These are phyloP conservation scores for Theonella swinhoei DNA, from an alignment of 37 sponge, comb jelly and placozoan species.

Conservation along the genomic window DNA sequence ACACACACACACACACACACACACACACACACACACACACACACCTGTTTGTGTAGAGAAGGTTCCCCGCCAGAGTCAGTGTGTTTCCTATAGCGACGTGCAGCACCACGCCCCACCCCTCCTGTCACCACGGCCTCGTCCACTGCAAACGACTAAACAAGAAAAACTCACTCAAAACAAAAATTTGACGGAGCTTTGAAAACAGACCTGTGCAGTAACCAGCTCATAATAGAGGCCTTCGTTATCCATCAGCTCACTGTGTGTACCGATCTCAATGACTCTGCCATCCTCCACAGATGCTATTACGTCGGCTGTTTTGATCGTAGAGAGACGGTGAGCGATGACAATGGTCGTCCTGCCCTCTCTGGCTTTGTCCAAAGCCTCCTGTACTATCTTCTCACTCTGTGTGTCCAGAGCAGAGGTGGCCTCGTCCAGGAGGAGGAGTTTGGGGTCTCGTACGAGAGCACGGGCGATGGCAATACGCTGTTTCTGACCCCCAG, in stretches of 20 bases:
- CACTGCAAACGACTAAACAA: not conserved
- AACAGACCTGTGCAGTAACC: constrained; percentile 75
- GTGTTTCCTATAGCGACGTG: not conserved
- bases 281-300: constrained; percentile 60
- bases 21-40: no score
- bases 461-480: constrained; percentile 93
- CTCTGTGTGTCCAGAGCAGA: constrained; percentile 95
- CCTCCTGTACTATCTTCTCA: constrained; percentile 83
- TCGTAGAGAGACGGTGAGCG: constrained; percentile 89
- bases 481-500: constrained; percentile 95
- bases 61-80: not conserved
- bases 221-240: constrained; percentile 89
- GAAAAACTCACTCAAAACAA: not conserved
- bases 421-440: constrained; percentile 93
- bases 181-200: not conserved
- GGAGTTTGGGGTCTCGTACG: constrained; percentile 78
- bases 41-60: not conserved
- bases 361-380: constrained; percentile 77
- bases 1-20: no score
- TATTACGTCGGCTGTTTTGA: constrained; percentile 81
- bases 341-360: constrained; percentile 91
- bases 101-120: not conserved
- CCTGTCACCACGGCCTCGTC: not conserved
- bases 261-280: constrained; percentile 79
- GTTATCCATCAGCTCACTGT: constrained; percentile 70